Percentiles rank a stretch among this genome's conserved stretches.
Evolutionary conservation across 2,797 vertebrate genomes (phyloP).

Genomic region (Neomorphus geoffroyi): DNA sequence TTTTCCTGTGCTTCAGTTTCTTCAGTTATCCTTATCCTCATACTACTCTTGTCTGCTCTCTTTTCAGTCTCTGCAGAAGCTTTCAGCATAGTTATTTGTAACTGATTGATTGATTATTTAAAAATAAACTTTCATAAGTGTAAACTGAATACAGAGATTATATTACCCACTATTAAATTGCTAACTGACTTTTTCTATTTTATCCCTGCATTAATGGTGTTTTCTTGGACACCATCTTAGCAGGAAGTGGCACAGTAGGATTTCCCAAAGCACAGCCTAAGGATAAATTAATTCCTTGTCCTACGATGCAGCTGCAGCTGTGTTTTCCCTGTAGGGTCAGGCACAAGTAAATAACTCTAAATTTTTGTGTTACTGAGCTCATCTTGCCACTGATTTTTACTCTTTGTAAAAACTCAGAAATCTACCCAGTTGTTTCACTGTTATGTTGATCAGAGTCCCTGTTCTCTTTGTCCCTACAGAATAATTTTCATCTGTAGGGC

Average conservation of each 20-base stretch:
- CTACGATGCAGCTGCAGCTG: slow-evolving; percentile 26
- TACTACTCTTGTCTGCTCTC: no score
- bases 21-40: no score
- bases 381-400: background rate
- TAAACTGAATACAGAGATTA: background rate
- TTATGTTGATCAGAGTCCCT: background rate
- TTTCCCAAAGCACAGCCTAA: slow-evolving; percentile 9
- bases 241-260: background rate
- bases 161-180: background rate
- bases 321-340: background rate
- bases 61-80: background rate
- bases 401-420: background rate
- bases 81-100: background rate
- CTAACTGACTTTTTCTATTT: background rate
- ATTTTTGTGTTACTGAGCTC: background rate
- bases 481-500: background rate
- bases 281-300: slow-evolving; percentile 22
- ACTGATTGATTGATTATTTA: background rate
- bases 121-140: background rate
- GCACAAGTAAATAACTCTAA: background rate
- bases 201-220: background rate
- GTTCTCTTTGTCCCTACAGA: background rate
- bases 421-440: background rate
- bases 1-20: background rate
- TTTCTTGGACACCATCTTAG: background rate